Percentiles rank a stretch among this genome's conserved stretches.
These are phyloP conservation scores for Chrysocyon brachyurus DNA, from an alignment of 2,797 vertebrate genomes.

Conservation along the genomic window DNA sequence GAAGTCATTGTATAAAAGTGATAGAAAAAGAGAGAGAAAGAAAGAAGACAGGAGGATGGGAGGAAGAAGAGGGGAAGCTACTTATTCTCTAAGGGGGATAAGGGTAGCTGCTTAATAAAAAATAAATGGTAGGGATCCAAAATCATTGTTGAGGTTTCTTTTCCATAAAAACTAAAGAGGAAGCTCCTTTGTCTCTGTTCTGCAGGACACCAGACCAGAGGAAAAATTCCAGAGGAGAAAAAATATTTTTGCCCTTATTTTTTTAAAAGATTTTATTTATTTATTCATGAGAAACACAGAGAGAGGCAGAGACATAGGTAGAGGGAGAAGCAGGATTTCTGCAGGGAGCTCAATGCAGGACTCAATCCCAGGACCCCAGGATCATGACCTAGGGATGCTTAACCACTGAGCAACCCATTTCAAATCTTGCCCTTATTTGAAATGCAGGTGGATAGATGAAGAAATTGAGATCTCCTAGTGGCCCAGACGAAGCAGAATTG, in stretches of 20 bases:
- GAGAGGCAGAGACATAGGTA: too few relatives aligned
- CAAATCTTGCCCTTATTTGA: slow-evolving; percentile 23
- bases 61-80: rapidly evolving
- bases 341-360: too few relatives aligned
- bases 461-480: slow-evolving; percentile 55
- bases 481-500: background rate
- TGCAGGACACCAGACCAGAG: background rate
- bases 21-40: too few relatives aligned
- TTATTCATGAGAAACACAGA: too few relatives aligned
- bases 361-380: too few relatives aligned
- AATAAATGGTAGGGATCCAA: background rate
- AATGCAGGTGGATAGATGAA: slow-evolving; percentile 9
- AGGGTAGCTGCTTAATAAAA: background rate
- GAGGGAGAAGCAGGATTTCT: too few relatives aligned
- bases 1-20: background rate
- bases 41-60: background rate
- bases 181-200: slow-evolving; percentile 19
- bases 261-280: too few relatives aligned
- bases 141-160: slow-evolving; percentile 3
- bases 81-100: background rate
- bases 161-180: background rate
- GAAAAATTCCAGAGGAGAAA: slow-evolving; percentile 32
- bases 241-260: background rate
- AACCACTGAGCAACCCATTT: too few relatives aligned
- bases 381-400: too few relatives aligned